Percentiles rank a stretch among this genome's conserved stretches.
phyloP scores from a whole-genome alignment of 2,113 vertebrate genomes.

The Etia nguti region DNA sequence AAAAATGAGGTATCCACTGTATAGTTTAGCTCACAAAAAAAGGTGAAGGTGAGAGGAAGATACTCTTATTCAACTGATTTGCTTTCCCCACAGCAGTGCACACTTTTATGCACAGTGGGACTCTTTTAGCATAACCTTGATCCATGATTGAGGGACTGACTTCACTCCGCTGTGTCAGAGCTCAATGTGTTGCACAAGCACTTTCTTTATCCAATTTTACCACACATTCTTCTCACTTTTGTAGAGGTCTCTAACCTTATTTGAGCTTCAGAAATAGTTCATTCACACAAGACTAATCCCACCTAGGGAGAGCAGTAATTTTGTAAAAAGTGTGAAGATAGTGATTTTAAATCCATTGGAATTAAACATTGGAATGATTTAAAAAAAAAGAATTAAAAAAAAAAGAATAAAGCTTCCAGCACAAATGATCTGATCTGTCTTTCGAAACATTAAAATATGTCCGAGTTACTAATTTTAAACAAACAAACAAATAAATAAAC shows the following conservation, averaged over 20 bases:
- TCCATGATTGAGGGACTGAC: constrained; percentile 31
- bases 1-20: not conserved
- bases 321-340: not conserved
- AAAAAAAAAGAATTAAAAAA: not conserved
- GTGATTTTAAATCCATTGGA: not conserved
- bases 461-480: not conserved
- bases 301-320: not conserved
- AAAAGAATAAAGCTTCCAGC: not conserved
- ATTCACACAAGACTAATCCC: not conserved
- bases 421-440: not conserved
- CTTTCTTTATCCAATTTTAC: constrained; percentile 14
- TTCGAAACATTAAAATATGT: not conserved
- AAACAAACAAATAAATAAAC: not conserved
- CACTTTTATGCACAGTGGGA: constrained; percentile 24
- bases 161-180: constrained; percentile 29
- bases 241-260: not conserved
- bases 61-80: constrained; percentile 8
- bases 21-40: not conserved
- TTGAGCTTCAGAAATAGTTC: not conserved
- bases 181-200: constrained; percentile 13
- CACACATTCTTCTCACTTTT: not conserved
- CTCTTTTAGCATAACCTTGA: constrained; percentile 30
- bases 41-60: not conserved
- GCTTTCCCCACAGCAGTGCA: not conserved
- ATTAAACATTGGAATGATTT: not conserved